These are phyloP conservation scores for Agrenia bidenticulata DNA, from an alignment of 2,888 invertebrate genomes.

Conservation along the genomic window DNA sequence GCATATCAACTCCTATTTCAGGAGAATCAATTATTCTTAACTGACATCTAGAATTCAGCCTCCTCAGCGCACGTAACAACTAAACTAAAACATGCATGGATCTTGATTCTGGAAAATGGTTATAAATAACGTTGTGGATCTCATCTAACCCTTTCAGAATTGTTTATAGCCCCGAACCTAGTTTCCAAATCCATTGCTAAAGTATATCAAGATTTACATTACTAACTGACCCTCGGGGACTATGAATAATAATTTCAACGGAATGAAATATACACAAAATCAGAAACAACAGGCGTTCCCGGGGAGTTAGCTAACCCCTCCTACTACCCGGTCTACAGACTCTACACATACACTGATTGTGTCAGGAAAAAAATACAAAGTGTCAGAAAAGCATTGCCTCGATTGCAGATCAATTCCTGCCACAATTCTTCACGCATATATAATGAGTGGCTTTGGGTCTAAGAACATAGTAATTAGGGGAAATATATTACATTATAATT, in stretches of 20 bases:
- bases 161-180: too few relatives aligned
- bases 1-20: too few relatives aligned
- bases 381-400: conserved; percentile 3
- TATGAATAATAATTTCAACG: conserved; percentile 16
- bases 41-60: not conserved
- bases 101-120: too few relatives aligned
- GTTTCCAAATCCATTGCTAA: too few relatives aligned
- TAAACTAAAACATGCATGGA: not conserved
- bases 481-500: conserved; percentile 49
- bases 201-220: not conserved
- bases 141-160: too few relatives aligned
- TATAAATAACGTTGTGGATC: too few relatives aligned
- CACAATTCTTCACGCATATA: not conserved
- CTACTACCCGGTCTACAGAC: too few relatives aligned
- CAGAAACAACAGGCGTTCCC: not conserved
- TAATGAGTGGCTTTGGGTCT: conserved; percentile 12
- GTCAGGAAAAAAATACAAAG: conserved; percentile 12
- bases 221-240: conserved; percentile 6
- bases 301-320: too few relatives aligned
- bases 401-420: conserved; percentile 9
- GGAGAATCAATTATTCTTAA: too few relatives aligned
- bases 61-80: not conserved
- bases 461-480: conserved; percentile 39
- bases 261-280: not conserved
- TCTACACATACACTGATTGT: too few relatives aligned